phyloP scores from a whole-genome alignment of 2,888 invertebrate genomes.

The Dynastes tityus region DNA sequence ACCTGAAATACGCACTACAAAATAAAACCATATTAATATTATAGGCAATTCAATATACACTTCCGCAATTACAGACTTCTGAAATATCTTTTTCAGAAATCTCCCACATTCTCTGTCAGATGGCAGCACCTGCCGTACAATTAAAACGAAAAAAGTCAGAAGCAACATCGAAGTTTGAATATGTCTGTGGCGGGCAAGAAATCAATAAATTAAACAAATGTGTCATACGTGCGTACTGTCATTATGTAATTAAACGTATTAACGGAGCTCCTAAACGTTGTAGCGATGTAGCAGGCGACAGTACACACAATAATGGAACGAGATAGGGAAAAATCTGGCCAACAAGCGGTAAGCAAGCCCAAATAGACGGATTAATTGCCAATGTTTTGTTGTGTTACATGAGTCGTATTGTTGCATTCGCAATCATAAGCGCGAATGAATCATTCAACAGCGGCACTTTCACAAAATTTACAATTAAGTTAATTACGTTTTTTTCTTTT shows the following conservation, averaged over 20 bases:
- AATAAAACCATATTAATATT: no score
- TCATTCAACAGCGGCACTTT: constrained; percentile 41
- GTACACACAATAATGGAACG: constrained; percentile 12
- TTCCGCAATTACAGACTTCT: constrained; percentile 11
- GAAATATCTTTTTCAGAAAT: neutral
- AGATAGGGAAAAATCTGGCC: constrained; percentile 44
- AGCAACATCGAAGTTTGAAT: constrained; percentile 54
- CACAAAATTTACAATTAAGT: constrained; percentile 38
- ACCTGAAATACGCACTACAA: no score
- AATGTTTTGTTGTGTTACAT: no score
- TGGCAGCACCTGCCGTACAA: neutral
- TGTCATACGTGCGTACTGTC: constrained; percentile 49
- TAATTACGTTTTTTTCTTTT: no score
- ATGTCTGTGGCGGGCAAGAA: constrained; percentile 57
- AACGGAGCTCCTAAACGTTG: constrained; percentile 12
- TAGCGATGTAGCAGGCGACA: neutral
- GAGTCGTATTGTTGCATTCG: constrained; percentile 8
- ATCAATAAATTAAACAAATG: constrained; percentile 57
- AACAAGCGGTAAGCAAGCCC: constrained; percentile 19
- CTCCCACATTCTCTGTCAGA: neutral
- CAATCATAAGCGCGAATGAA: constrained; percentile 26
- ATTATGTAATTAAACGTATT: constrained; percentile 52
- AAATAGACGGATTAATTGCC: no score
- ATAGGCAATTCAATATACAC: constrained; percentile 10
- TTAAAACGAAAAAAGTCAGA: constrained; percentile 24